Evolutionary conservation across 2,888 invertebrate genomes (phyloP).

Genomic region (Tortricodes alternella): DNA sequence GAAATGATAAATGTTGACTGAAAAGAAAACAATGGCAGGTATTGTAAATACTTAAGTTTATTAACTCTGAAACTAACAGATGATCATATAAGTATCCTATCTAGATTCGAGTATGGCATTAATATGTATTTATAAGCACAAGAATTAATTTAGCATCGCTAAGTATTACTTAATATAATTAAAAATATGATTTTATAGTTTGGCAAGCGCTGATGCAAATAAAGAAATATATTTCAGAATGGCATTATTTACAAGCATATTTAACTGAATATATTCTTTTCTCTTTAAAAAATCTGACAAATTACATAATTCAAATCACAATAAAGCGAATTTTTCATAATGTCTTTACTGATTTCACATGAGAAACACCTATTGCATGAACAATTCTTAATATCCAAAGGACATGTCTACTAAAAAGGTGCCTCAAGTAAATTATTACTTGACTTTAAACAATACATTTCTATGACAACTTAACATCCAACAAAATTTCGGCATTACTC

Average conservation of each 20-base stretch:
- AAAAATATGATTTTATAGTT: slow-evolving; percentile 5
- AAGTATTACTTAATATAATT: slow-evolving; percentile 19
- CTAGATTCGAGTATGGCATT: slow-evolving; percentile 76
- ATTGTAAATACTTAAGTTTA: slow-evolving; percentile 82
- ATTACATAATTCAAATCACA: too few species aligned
- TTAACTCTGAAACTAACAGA: slow-evolving; percentile 82
- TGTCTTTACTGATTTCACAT: too few species aligned
- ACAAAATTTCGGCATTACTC: background rate
- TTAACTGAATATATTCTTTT: too few species aligned
- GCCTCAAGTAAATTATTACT: too few species aligned
- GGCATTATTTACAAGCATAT: background rate
- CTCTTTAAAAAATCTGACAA: too few species aligned
- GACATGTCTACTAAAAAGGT: too few species aligned
- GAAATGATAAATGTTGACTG: slow-evolving; percentile 2
- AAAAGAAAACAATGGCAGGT: slow-evolving; percentile 53
- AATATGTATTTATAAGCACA: slow-evolving; percentile 77
- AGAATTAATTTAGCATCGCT: slow-evolving; percentile 72
- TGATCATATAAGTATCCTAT: slow-evolving; percentile 79
- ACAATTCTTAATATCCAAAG: too few species aligned
- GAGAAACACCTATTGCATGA: too few species aligned
- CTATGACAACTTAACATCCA: too few species aligned
- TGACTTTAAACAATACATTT: too few species aligned
- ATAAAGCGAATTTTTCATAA: too few species aligned
- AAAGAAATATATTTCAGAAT: background rate
- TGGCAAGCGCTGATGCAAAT: slow-evolving; percentile 8